Conservation (phyloP, 2,888 invertebrate species). For the Acanthosoma haemorrhoidale region DNA sequence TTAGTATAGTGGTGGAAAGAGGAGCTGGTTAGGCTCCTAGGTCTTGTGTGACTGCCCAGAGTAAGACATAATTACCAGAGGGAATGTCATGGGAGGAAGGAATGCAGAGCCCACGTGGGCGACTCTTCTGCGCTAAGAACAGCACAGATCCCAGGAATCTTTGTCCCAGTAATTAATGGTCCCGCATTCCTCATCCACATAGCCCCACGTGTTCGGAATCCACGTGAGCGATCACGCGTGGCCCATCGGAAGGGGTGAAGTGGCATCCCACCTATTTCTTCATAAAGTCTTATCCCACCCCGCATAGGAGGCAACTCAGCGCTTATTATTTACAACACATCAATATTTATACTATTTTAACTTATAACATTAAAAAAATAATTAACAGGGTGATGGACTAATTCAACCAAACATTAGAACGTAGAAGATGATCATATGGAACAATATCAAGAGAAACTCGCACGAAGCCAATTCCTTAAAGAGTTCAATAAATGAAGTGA, state of each 20-base stretch:
- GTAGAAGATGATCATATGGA: too few species aligned
- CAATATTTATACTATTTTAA: too few species aligned
- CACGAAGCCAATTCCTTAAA: too few species aligned
- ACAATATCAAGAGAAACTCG: too few species aligned
- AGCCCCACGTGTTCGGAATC: neutral
- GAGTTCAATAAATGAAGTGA: too few species aligned
- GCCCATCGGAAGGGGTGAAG: conserved; percentile 4
- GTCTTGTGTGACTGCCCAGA: neutral
- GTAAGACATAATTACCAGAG: neutral
- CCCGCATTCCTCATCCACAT: conserved; percentile 10
- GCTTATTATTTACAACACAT: too few species aligned
- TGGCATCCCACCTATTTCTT: conserved; percentile 26
- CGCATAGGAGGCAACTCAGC: too few species aligned
- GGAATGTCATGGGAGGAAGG: neutral
- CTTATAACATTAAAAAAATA: too few species aligned
- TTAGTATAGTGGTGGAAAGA: neutral
- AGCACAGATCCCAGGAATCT: conserved; percentile 1
- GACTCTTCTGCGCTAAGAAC: conserved; percentile 2
- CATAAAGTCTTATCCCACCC: conserved; percentile 25
- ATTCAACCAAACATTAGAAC: too few species aligned
- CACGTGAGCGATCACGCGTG: neutral
- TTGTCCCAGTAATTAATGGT: conserved; percentile 16
- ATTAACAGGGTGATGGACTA: too few species aligned
- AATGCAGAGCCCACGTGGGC: neutral
- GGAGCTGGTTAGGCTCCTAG: neutral